Base-by-base conservation (phyloP, 2,888 invertebrate species). In the Diplazon laetatorius region DNA sequence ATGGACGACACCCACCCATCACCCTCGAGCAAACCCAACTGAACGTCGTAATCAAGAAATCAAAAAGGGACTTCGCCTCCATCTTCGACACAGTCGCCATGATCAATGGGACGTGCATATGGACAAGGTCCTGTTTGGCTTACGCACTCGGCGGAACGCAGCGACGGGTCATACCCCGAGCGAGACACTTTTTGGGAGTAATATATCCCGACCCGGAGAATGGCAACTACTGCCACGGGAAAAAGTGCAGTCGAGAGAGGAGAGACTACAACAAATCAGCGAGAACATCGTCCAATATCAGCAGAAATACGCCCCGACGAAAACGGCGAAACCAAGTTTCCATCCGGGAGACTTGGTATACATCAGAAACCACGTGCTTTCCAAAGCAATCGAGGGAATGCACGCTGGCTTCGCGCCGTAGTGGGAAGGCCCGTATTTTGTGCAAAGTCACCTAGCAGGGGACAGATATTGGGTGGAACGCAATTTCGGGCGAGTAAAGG, bases 41-140 rank as follows among this genome's bases (percentile, higher is more conserved):
- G 48, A 48, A 20, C 48, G 48, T 2, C 6, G 48, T 2, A 48
- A 48, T 12, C 48, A 48, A 48, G 48, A 48, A 10, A 20, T 48
- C 0, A 48, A 48, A 10, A 48, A 50, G 10, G 50, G 22, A 0
- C 12, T 50, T 1, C 50, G 50, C 1, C 12, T 50, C 6, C 9
- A 48, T 22, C 12, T 22, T 0, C 48, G 12, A 12, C 10, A 22
- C 0, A 9, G 9, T 1, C 6, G 22, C 2, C 48, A 2, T 10
- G 10, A 9, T 2, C 1, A 48, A 0, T 48, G 22, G 1, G 12
- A 12, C 9, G 0, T 0, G 3, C 20, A 48, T n/a, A n/a, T n/a
- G n/a, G n/a, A n/a, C n/a, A n/a, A n/a, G n/a, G n/a, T n/a, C n/a
- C n/a, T n/a, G n/a, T n/a, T n/a, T n/a, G n/a, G n/a, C n/a, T n/a